Percentiles rank a stretch among this genome's conserved stretches.
phyloP scores from a whole-genome alignment of 1,140 invertebrate genomes.

The Mizuhopecten yessoensis region DNA sequence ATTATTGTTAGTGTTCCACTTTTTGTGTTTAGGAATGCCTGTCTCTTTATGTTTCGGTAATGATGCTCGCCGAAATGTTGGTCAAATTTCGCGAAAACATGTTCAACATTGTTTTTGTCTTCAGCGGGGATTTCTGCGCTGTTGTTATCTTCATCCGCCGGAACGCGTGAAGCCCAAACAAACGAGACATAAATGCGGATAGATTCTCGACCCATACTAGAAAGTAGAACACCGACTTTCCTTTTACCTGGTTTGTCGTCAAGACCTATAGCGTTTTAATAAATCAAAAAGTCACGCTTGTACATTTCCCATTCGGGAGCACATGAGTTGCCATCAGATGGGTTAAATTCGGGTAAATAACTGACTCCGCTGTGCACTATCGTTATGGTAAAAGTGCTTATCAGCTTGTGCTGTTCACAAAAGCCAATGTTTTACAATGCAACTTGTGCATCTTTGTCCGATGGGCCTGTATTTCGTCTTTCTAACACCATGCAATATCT shows the following conservation, averaged over 20 bases:
- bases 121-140: conserved; percentile 45
- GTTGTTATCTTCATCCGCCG: not conserved
- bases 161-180: conserved; percentile 42
- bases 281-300: conserved; percentile 45
- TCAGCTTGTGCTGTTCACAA: too few species aligned
- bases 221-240: conserved; percentile 51
- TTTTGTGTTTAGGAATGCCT: conserved; percentile 56
- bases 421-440: too few species aligned
- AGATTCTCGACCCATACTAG: conserved; percentile 47
- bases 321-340: not conserved
- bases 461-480: too few species aligned
- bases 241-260: conserved; percentile 52
- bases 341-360: conserved; percentile 49
- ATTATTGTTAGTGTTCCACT: not conserved
- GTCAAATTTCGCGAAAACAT: conserved; percentile 51
- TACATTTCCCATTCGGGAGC: conserved; percentile 52
- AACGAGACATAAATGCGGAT: conserved; percentile 50
- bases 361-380: not conserved
- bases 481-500: too few species aligned
- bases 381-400: too few species aligned
- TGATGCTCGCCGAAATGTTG: conserved; percentile 55
- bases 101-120: conserved; percentile 47
- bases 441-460: too few species aligned
- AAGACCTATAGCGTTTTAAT: conserved; percentile 54
- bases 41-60: conserved; percentile 55